phyloP scores from a whole-genome alignment of 2,888 invertebrate species.

The Brassicogethes aeneus region DNA sequence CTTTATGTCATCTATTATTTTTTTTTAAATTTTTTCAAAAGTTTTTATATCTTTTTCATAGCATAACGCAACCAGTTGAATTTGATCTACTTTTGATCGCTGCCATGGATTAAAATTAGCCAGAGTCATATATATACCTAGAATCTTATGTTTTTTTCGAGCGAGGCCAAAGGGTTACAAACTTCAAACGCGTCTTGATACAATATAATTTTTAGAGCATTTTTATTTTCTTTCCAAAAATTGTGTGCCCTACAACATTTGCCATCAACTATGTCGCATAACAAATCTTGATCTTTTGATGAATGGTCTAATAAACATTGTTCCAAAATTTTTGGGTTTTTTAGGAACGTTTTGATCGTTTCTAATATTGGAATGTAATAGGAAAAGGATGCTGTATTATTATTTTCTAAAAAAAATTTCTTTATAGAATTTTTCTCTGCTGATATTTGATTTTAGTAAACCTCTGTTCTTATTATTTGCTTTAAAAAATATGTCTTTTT shows the following conservation, averaged over 20 bases:
- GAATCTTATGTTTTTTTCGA: constrained; percentile 24
- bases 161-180: constrained; percentile 27
- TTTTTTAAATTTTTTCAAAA: constrained; percentile 20
- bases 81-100: constrained; percentile 18
- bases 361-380: neutral
- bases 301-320: neutral
- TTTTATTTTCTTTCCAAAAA: constrained; percentile 1
- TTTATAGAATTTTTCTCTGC: neutral
- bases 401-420: neutral
- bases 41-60: constrained; percentile 19
- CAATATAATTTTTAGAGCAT: constrained; percentile 18
- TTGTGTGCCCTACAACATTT: neutral
- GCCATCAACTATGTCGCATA: neutral
- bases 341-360: neutral
- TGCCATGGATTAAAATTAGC: constrained; percentile 22
- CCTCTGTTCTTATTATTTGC: too few relatives aligned
- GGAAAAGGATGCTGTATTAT: neutral
- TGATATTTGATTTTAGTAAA: neutral
- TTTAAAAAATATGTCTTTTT: too few relatives aligned
- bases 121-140: constrained; percentile 24
- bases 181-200: constrained; percentile 28
- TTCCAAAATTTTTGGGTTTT: constrained; percentile 27
- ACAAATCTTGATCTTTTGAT: neutral
- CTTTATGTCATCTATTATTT: constrained; percentile 20
- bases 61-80: constrained; percentile 24